Evolutionary conservation across 2,888 invertebrate genomes (phyloP).

Genomic region (Drosophila lacicola): DNA sequence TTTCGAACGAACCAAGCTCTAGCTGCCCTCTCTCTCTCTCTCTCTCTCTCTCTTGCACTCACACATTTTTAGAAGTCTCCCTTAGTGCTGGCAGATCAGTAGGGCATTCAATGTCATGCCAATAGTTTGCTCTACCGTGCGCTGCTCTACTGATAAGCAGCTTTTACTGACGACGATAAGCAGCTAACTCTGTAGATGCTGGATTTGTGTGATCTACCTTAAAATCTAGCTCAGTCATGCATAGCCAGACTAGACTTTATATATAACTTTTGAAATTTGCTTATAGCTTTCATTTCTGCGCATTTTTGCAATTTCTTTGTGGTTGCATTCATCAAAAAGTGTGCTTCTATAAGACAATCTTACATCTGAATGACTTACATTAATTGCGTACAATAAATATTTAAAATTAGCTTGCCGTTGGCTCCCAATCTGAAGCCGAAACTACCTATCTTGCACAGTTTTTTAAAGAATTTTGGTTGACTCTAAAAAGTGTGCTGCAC

Average conservation of each 20-base stretch:
- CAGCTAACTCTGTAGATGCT: background rate
- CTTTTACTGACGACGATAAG: background rate
- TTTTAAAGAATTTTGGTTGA: background rate
- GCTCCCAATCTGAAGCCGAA: too few species aligned
- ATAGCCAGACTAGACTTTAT: background rate
- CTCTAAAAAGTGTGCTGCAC: background rate
- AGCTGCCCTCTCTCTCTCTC: background rate
- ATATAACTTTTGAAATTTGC: too few species aligned
- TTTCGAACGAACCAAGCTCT: conserved; percentile 17
- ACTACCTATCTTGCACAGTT: background rate
- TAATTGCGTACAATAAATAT: too few species aligned
- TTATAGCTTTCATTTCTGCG: too few species aligned
- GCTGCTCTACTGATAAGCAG: background rate
- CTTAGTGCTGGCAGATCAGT: background rate
- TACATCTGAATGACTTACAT: too few species aligned
- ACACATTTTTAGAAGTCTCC: background rate
- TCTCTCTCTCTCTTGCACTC: background rate
- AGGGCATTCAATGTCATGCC: conserved; percentile 26
- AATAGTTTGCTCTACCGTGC: background rate
- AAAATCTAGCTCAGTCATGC: background rate
- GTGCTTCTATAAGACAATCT: too few species aligned
- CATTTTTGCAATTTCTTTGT: too few species aligned
- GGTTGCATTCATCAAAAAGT: too few species aligned
- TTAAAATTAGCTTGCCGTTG: too few species aligned
- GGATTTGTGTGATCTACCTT: background rate